A percentile compares a stretch with the other conserved stretches of the same genome.
These are phyloP conservation scores for Sternarchorhynchus goeldii DNA, from an alignment of 2,797 vertebrate species.

Conservation along the genomic window DNA sequence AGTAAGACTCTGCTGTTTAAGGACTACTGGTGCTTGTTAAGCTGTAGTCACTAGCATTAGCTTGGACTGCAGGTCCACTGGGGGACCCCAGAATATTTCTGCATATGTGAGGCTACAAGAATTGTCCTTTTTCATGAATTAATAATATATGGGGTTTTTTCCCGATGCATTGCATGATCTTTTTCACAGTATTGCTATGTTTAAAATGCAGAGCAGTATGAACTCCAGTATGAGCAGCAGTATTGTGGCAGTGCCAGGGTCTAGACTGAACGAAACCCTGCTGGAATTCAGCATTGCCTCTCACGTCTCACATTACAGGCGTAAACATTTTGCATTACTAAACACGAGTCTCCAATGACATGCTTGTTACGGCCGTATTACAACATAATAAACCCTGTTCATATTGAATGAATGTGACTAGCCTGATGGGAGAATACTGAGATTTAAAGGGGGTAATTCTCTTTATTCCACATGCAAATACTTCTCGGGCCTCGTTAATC, in stretches of 20 bases:
- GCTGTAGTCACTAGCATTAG: too few species aligned
- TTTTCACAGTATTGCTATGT: too few species aligned
- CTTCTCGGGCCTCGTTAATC: not conserved
- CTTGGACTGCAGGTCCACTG: too few species aligned
- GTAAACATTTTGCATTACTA: slow-evolving; percentile 33
- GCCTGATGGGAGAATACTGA: slow-evolving; percentile 5
- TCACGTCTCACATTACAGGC: slow-evolving; percentile 33
- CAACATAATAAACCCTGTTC: slow-evolving; percentile 33
- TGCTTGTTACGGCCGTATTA: slow-evolving; percentile 37
- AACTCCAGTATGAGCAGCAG: not conserved
- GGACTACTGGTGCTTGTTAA: too few species aligned
- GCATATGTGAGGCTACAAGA: too few species aligned
- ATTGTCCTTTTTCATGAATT: too few species aligned
- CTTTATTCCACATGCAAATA: slow-evolving; percentile 11
- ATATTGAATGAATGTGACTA: slow-evolving; percentile 28
- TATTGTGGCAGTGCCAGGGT: not conserved
- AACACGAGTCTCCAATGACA: slow-evolving; percentile 31
- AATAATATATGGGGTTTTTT: too few species aligned
- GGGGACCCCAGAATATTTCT: too few species aligned
- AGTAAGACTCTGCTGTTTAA: too few species aligned
- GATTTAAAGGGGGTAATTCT: slow-evolving; percentile 11
- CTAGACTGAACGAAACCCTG: not conserved
- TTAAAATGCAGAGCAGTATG: not conserved
- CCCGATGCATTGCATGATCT: too few species aligned
- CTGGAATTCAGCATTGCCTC: not conserved